Evolutionary conservation across 2,113 vertebrate species (phyloP).

Genomic region (Crypturellus undulatus): DNA sequence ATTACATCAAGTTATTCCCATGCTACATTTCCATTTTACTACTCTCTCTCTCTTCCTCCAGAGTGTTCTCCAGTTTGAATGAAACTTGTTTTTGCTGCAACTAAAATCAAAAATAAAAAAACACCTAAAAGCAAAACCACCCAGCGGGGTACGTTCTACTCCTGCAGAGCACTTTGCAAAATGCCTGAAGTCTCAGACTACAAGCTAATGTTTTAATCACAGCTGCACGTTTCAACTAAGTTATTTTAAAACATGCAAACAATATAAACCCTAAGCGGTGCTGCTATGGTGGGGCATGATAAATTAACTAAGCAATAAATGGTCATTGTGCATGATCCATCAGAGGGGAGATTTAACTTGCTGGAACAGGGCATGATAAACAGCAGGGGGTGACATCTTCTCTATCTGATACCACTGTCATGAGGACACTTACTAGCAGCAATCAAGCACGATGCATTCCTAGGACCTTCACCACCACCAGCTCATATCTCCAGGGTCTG

Average conservation of each 20-base stretch:
- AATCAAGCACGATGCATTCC: too few species aligned
- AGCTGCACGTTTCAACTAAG: conserved; percentile 75
- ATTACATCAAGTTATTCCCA: neutral
- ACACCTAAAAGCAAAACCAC: neutral
- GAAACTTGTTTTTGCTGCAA: neutral
- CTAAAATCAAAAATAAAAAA: neutral
- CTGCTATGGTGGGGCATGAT: too few species aligned
- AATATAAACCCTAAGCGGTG: neutral
- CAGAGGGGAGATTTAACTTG: too few species aligned
- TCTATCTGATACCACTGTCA: too few species aligned
- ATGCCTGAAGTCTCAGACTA: conserved; percentile 4
- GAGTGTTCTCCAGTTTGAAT: neutral
- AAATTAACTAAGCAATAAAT: too few species aligned
- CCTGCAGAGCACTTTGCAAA: neutral
- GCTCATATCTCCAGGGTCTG: too few species aligned
- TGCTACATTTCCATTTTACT: neutral
- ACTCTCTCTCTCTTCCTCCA: neutral
- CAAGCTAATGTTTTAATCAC: conserved; percentile 53
- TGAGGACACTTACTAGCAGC: too few species aligned
- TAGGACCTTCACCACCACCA: too few species aligned
- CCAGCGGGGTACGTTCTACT: neutral
- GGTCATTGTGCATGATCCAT: too few species aligned
- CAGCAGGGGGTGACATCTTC: too few species aligned
- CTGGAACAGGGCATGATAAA: too few species aligned
- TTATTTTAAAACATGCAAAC: conserved; percentile 68